A percentile compares a stretch with the other conserved stretches of the same genome.
Conservation (phyloP, 2,888 invertebrate species). For the Falcaria lacertinaria region DNA sequence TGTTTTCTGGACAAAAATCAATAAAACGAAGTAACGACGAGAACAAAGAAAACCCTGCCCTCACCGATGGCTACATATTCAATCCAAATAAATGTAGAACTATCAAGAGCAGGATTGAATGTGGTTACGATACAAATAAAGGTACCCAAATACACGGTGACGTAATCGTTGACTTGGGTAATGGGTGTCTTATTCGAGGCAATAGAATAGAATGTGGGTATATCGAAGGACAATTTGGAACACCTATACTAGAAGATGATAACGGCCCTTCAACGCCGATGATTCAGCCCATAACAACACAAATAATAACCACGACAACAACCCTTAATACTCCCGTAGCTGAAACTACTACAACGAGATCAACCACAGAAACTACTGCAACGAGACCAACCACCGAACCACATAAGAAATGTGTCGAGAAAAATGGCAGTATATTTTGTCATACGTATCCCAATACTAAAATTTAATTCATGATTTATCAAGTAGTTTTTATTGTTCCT, state of each 20-base stretch:
- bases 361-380: not conserved
- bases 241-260: too few relatives aligned
- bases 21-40: not conserved
- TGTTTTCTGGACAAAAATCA: not conserved
- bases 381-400: not conserved
- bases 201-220: slow-evolving; percentile 68
- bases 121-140: slow-evolving; percentile 59
- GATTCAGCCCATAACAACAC: not conserved
- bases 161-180: slow-evolving; percentile 30
- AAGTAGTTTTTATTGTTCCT: too few relatives aligned
- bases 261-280: slow-evolving; percentile 12
- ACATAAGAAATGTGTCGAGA: slow-evolving; percentile 31
- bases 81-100: slow-evolving; percentile 43
- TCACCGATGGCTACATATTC: slow-evolving; percentile 49
- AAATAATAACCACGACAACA: not conserved
- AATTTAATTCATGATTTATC: too few relatives aligned
- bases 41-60: slow-evolving; percentile 5
- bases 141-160: slow-evolving; percentile 24
- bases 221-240: slow-evolving; percentile 18
- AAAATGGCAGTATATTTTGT: slow-evolving; percentile 45
- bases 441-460: too few relatives aligned
- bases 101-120: slow-evolving; percentile 44
- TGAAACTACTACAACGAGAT: not conserved
- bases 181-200: slow-evolving; percentile 44
- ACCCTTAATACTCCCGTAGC: not conserved